Percentiles rank a stretch among this genome's conserved stretches.
Conservation (phyloP, 2,888 invertebrate species). For the Leptinotarsa peninsularis region DNA sequence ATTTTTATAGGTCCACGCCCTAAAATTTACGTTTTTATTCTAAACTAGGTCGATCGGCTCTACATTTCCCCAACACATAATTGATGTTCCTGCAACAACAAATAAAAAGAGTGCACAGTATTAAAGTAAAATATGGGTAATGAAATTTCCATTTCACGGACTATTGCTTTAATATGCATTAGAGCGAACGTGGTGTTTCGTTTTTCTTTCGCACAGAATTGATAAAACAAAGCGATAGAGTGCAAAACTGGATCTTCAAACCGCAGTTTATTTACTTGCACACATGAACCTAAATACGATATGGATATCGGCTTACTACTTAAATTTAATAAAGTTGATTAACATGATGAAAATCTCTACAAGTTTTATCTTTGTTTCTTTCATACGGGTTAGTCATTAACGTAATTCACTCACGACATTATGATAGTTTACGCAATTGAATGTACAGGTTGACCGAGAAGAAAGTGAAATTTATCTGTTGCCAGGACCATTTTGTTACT, state of each 20-base stretch:
- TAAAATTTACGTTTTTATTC: background rate
- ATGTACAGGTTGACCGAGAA: background rate
- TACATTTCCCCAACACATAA: background rate
- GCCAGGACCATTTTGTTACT: too few species aligned
- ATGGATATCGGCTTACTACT: background rate
- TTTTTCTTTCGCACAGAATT: conserved; percentile 26
- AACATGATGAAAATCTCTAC: background rate
- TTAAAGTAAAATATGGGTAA: conserved; percentile 40
- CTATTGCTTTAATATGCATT: conserved; percentile 42
- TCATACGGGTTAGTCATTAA: background rate
- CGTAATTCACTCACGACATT: background rate
- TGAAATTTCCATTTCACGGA: conserved; percentile 41
- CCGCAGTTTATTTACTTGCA: background rate
- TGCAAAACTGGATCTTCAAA: background rate
- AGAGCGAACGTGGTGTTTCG: conserved; percentile 30
- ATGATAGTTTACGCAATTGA: background rate
- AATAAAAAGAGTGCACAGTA: conserved; percentile 27
- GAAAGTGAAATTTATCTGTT: too few species aligned
- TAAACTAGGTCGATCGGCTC: background rate
- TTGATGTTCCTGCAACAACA: conserved; percentile 19
- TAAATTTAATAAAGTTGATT: background rate
- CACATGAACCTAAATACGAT: background rate
- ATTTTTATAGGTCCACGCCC: too few species aligned
- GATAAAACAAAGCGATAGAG: background rate
- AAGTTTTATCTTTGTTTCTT: background rate